Evolutionary conservation across 2,888 invertebrate genomes (phyloP), one percentile per base, ranked within the genome.

Genomic region (Drepana falcataria): DNA sequence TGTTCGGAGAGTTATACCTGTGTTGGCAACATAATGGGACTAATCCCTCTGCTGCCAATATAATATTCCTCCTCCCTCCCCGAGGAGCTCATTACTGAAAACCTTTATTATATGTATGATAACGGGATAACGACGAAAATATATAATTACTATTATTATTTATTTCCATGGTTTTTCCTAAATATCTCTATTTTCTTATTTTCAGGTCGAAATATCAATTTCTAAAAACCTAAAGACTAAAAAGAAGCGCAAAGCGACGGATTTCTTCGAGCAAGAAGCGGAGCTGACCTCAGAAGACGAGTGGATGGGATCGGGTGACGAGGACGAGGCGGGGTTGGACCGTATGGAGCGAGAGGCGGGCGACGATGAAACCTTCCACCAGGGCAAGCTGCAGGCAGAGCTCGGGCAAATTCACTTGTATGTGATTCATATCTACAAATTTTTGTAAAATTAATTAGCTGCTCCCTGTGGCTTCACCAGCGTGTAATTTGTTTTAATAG

Each of bases 251-350:
- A 92, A 93, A 52, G 91, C 92, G 0, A 82, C 91, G 0, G 95
- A 95, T 53, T 98, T 97, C 88, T 92, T 98, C 54, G 98, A 98
- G 65, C 93, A 95, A 47, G 98, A 98, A 85, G 98, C 98, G 0
- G 98, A 98, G 73, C 83, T 98, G 41, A 88, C 88, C 0, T 97
- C 97, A 0, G 98, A 97, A 73, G 96, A 96, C 2, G 97, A 97
- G 64, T 96, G 95, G 94, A 76, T 77, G 1, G 96, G 94, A 0
- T 96, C 96, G 49, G 97, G 94, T 0, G 97, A 97, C 73, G 98
- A 96, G 82, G 96, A 97, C 79, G 96, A 97, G 82, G 93, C 93
- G 44, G 94, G 93, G 55, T 81, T 95, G 69, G 97, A 98, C 76
- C 91, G 93, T 53, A 93, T 97, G 81, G 98, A 98, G 77, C 87